These are phyloP conservation scores for Paragorgia papillata DNA, from an alignment of 92 coral and sea anemone species.

Conservation along the genomic window DNA sequence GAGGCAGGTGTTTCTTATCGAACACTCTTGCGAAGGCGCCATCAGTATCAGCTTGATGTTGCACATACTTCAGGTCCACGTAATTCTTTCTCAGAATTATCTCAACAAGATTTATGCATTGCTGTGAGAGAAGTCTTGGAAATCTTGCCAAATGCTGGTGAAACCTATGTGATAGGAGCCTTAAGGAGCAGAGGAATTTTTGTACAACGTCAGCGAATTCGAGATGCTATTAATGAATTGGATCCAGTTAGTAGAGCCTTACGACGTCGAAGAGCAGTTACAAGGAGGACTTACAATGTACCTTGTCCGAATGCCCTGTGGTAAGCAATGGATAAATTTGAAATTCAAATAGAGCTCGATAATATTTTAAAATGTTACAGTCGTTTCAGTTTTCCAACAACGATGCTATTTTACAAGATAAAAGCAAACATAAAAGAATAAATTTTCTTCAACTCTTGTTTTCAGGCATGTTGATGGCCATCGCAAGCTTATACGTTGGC, in stretches of 20 bases:
- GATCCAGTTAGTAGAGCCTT: constrained; percentile 38
- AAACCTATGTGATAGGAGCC: constrained; percentile 38
- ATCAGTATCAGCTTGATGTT: constrained; percentile 28
- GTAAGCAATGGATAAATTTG: too few relatives aligned
- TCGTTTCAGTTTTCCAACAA: too few relatives aligned
- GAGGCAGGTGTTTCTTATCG: constrained; percentile 40
- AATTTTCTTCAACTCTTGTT: too few relatives aligned
- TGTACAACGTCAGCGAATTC: constrained; percentile 33
- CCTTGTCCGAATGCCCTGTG: constrained; percentile 50
- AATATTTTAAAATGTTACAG: too few relatives aligned
- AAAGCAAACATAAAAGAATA: too few relatives aligned
- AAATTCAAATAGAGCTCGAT: too few relatives aligned
- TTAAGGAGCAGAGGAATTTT: constrained; percentile 22
- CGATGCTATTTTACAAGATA: too few relatives aligned
- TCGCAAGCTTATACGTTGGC: constrained; percentile 15
- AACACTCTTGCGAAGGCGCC: constrained; percentile 46
- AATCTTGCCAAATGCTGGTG: constrained; percentile 46
- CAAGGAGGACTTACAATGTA: constrained; percentile 40
- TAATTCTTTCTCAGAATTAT: constrained; percentile 43
- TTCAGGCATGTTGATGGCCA: constrained; percentile 36
- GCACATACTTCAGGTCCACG: constrained; percentile 31
- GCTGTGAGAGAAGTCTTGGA: constrained; percentile 59
- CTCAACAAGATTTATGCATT: too few relatives aligned
- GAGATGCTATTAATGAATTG: constrained; percentile 20
- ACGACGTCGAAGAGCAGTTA: constrained; percentile 28